Evolutionary conservation across 1,140 invertebrate genomes (phyloP).

Genomic region (Dendroctonus valens): DNA sequence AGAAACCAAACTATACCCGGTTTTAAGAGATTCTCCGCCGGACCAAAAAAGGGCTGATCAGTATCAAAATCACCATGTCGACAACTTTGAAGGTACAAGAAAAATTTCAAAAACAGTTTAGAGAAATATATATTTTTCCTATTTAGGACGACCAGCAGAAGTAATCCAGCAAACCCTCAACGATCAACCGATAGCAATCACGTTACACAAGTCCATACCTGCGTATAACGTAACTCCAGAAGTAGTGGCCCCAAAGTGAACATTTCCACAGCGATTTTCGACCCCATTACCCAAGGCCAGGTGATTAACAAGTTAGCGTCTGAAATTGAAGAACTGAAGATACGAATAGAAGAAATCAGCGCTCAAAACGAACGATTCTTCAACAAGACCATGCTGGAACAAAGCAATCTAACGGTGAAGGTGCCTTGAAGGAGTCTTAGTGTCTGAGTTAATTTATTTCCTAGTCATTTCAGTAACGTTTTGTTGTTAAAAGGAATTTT

Average conservation of each 20-base stretch:
- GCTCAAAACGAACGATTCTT: conserved; percentile 45
- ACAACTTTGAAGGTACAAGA: conserved; percentile 9
- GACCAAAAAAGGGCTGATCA: conserved; percentile 12
- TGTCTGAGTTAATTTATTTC: too few relatives aligned
- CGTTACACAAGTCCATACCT: background rate
- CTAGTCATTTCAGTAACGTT: too few relatives aligned
- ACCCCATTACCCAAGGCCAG: conserved; percentile 40
- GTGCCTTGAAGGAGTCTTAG: conserved; percentile 13
- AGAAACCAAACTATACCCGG: conserved; percentile 19
- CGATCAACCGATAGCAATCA: conserved; percentile 18
- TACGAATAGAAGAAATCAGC: conserved; percentile 41
- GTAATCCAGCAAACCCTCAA: conserved; percentile 14
- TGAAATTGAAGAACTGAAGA: conserved; percentile 45
- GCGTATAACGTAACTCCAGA: conserved; percentile 7
- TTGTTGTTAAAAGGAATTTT: too few relatives aligned
- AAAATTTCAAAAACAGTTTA: background rate
- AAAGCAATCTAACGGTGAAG: conserved; percentile 20
- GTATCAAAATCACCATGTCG: conserved; percentile 18
- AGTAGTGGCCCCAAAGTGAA: conserved; percentile 6
- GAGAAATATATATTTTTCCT: background rate
- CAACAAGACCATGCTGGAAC: conserved; percentile 30
- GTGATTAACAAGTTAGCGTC: conserved; percentile 45
- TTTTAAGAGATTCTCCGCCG: conserved; percentile 1
- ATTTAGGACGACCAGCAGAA: conserved; percentile 8
- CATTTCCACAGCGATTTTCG: conserved; percentile 5